phyloP scores from a whole-genome alignment of 2,797 vertebrate genomes.

The Sphenopsis melanotis region DNA sequence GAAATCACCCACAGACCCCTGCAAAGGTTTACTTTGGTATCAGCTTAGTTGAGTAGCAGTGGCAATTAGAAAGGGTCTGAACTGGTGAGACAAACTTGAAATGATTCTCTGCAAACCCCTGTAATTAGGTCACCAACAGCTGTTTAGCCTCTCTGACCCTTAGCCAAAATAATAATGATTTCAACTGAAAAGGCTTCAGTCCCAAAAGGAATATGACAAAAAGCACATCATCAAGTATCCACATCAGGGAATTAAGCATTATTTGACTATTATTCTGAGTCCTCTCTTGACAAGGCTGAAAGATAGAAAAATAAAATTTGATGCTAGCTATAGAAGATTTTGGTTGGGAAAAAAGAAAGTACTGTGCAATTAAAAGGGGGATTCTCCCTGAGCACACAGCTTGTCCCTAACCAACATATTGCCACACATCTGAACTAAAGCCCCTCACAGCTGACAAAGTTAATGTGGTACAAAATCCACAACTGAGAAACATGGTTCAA shows the following conservation, averaged over 20 bases:
- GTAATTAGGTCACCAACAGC: constrained; percentile 38
- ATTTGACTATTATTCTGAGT: background rate
- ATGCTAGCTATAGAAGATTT: background rate
- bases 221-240: background rate
- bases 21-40: background rate
- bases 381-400: background rate
- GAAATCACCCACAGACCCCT: background rate
- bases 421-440: background rate
- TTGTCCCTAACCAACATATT: rapidly evolving
- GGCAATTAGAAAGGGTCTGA: background rate
- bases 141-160: background rate
- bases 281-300: background rate
- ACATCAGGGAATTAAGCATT: background rate
- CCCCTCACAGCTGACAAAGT: background rate
- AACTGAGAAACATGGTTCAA: background rate
- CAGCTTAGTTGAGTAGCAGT: background rate
- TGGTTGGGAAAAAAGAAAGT: background rate
- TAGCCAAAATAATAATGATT: background rate
- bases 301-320: background rate
- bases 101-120: background rate
- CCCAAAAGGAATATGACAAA: constrained; percentile 29
- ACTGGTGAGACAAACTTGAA: background rate
- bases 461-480: background rate
- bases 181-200: background rate
- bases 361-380: background rate